These are phyloP conservation scores for Trachelipus rathkii DNA, from an alignment of 1,140 invertebrate species.

Conservation along the genomic window DNA sequence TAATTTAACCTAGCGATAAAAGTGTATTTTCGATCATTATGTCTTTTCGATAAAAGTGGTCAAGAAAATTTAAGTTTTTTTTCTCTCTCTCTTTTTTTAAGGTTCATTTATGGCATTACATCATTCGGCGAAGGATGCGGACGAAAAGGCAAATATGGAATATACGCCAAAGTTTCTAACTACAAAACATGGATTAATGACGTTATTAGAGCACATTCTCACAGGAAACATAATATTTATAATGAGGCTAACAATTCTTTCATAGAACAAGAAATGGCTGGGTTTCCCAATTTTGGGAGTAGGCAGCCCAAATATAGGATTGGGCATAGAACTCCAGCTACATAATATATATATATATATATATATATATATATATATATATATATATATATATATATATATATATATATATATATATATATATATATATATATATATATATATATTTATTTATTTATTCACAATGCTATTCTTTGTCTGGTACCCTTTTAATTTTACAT, in stretches of 20 bases:
- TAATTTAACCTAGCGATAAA: too few relatives aligned
- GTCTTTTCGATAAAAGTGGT: too few relatives aligned
- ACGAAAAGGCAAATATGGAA: slow-evolving; percentile 81
- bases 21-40: too few relatives aligned
- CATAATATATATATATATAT: too few relatives aligned
- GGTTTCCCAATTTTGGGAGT: too few relatives aligned
- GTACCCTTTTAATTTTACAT: too few relatives aligned
- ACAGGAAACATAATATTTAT: background rate
- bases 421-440: slow-evolving; percentile 6
- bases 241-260: too few relatives aligned
- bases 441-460: background rate
- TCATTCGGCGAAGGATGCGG: slow-evolving; percentile 93
- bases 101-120: slow-evolving; percentile 83
- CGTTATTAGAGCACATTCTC: slow-evolving; percentile 53
- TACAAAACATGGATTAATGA: slow-evolving; percentile 78
- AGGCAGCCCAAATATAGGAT: too few relatives aligned
- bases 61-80: too few relatives aligned
- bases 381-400: slow-evolving; percentile 11
- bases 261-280: too few relatives aligned
- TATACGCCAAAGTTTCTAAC: slow-evolving; percentile 81
- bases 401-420: slow-evolving; percentile 15
- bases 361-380: slow-evolving; percentile 4
- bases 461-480: too few relatives aligned
- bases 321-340: too few relatives aligned
- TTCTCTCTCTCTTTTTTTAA: background rate